Base-by-base conservation (phyloP, 2,888 invertebrate species). In the Frankliniella intonsa region DNA sequence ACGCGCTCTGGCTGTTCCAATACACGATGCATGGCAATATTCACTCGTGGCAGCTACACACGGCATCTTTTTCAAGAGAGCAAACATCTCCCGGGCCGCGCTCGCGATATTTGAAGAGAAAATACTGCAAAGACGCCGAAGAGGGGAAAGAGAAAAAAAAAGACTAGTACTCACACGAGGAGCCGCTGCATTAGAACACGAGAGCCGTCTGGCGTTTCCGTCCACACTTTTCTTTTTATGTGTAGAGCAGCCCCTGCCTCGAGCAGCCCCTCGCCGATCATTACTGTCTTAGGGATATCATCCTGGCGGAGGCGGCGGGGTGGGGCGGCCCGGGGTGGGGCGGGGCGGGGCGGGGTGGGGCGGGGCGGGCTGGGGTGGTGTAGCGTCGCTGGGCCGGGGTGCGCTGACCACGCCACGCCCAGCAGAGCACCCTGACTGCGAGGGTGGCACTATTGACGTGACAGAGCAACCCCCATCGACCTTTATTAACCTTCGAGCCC, bases 221-320 rank as follows among this genome's bases (percentile, higher is more conserved):
- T 25, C 69, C 12, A 25, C 25, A 12, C 69, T 25, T 76, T 76
- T 38, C 5, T 76, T 69, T 76, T 76, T 25, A 22, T 25, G 69
- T 25, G 69, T 25, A 12, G 22, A n/a, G 69, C 62, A 62, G 62
- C 62, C 62, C 17, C 19, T 14, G 17, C 62, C 55, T 14, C 5
- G 55, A 2, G 17, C 55, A 55, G 69, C n/a, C 69, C 69, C 25
- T 10, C 69, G 25, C 25, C 69, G 22, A 76, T 76, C 69, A 76
- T 76, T 76, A 76, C 69, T 25, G 69, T 76, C 69, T 76, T 76
- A 22, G 25, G 69, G 25, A 25, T 25, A 76, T 76, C 22, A 76
- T 76, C 69, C 69, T 62, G 62, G 62, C 62, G 62, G 14, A n/a
- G n/a, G 14, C 55, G 55, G 22, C 69, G 8, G 69, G 69, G 69